These are phyloP conservation scores for Halcyon badia DNA, from an alignment of 2,797 vertebrate species.

Conservation along the genomic window DNA sequence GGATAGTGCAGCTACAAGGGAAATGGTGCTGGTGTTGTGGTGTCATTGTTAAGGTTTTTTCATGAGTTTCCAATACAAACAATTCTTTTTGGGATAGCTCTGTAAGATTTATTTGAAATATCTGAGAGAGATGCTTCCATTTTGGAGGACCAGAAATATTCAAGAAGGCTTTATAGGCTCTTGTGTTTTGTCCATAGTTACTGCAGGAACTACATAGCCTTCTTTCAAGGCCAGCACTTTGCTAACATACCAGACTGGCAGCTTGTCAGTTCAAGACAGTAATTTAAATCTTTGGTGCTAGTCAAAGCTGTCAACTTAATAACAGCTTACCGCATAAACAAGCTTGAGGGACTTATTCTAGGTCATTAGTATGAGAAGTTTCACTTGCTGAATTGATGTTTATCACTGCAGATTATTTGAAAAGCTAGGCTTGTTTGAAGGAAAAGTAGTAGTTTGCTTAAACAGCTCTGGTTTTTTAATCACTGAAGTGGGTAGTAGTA, in stretches of 20 bases:
- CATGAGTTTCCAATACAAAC: neutral
- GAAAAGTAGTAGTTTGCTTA: neutral
- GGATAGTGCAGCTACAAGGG: neutral
- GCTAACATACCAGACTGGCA: constrained; percentile 21
- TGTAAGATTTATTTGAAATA: neutral
- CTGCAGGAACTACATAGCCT: neutral
- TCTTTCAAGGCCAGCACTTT: neutral
- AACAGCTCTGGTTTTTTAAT: neutral
- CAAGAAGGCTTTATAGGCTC: neutral
- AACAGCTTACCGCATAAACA: constrained; percentile 57
- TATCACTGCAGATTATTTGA: constrained; percentile 53
- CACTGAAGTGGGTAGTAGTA: neutral
- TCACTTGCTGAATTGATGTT: constrained; percentile 51
- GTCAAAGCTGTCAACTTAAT: constrained; percentile 68
- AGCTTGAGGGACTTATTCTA: constrained; percentile 38
- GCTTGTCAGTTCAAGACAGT: constrained; percentile 49
- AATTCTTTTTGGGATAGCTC: neutral
- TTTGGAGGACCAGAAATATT: neutral
- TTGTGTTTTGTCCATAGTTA: constrained; percentile 31
- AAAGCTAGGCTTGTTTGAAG: constrained; percentile 11
- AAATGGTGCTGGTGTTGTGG: neutral
- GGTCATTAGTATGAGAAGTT: constrained; percentile 56
- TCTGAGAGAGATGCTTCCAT: neutral
- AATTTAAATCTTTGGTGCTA: constrained; percentile 65
- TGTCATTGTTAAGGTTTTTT: constrained; percentile 3